phyloP scores from a whole-genome alignment of 1,140 invertebrate genomes.

The Physella acuta region DNA sequence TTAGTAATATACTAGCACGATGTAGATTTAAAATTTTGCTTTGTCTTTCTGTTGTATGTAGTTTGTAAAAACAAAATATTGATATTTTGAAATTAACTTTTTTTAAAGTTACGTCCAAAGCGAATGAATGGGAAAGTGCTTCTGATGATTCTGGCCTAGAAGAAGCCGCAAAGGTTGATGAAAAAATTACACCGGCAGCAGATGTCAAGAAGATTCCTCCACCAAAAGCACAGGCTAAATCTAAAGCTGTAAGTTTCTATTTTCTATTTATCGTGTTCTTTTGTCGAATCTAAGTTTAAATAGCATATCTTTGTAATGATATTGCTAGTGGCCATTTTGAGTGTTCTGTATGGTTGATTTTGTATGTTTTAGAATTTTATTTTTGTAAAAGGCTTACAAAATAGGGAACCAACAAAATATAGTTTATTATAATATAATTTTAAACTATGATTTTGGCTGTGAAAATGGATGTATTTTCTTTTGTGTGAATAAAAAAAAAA shows the following conservation, averaged over 20 bases:
- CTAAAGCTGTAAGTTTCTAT: not conserved
- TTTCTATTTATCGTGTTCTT: not conserved
- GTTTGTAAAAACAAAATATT: too few species aligned
- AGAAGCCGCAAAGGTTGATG: not conserved
- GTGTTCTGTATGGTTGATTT: not conserved
- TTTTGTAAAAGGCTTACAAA: not conserved
- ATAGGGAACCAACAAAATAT: too few species aligned
- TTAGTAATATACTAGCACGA: not conserved
- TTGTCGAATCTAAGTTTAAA: not conserved
- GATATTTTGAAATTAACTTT: too few species aligned
- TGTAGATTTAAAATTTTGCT: not conserved
- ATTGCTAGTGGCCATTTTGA: not conserved
- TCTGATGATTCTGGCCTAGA: conserved; percentile 8
- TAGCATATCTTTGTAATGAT: not conserved
- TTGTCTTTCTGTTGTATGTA: not conserved
- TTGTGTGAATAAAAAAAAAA: too few species aligned
- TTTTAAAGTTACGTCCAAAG: conserved; percentile 4
- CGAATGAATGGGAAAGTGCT: conserved; percentile 3
- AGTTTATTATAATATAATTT: too few species aligned
- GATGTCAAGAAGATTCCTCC: not conserved
- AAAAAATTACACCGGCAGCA: not conserved
- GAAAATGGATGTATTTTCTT: too few species aligned
- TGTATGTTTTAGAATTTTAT: not conserved
- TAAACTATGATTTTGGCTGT: too few species aligned
- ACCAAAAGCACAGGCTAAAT: not conserved